Evolutionary conservation across 2,888 invertebrate genomes (phyloP).

Genomic region (Lypha dubia): DNA sequence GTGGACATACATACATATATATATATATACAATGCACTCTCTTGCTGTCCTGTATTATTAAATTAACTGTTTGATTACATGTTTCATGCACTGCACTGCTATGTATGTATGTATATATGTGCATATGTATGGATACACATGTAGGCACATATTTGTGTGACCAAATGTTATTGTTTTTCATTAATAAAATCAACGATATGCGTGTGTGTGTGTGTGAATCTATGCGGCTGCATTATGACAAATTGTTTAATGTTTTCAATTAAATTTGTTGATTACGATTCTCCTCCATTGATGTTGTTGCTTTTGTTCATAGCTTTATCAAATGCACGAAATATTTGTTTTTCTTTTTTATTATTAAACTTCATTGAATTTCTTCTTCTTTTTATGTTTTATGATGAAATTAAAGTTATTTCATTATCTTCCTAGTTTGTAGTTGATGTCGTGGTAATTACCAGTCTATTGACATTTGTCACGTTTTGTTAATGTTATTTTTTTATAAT

Average conservation of each 20-base stretch:
- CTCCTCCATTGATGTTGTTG: conserved; percentile 27
- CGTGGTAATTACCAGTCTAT: conserved; percentile 41
- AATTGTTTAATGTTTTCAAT: conserved; percentile 40
- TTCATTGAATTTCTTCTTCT: not conserved
- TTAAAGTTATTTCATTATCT: conserved; percentile 46
- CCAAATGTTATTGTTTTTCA: conserved; percentile 19
- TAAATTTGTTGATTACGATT: conserved; percentile 9
- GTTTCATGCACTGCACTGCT: not conserved
- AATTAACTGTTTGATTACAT: conserved; percentile 2
- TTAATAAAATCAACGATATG: conserved; percentile 30
- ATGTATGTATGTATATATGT: not conserved
- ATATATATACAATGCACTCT: not conserved
- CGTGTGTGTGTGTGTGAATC: not conserved
- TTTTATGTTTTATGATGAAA: conserved; percentile 24
- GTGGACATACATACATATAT: not conserved
- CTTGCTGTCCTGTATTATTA: not conserved
- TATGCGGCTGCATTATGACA: conserved; percentile 2
- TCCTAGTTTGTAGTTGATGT: conserved; percentile 38
- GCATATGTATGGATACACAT: not conserved
- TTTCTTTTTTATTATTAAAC: not conserved
- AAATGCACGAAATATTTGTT: conserved; percentile 5
- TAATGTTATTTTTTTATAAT: conserved; percentile 20
- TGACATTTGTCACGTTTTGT: conserved; percentile 68
- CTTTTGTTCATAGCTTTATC: not conserved
- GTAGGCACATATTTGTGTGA: conserved; percentile 7